Evolutionary conservation across 1,140 invertebrate genomes (phyloP), one percentile per base, ranked within the genome.

Genomic region (Caenorhabditis remanei): DNA sequence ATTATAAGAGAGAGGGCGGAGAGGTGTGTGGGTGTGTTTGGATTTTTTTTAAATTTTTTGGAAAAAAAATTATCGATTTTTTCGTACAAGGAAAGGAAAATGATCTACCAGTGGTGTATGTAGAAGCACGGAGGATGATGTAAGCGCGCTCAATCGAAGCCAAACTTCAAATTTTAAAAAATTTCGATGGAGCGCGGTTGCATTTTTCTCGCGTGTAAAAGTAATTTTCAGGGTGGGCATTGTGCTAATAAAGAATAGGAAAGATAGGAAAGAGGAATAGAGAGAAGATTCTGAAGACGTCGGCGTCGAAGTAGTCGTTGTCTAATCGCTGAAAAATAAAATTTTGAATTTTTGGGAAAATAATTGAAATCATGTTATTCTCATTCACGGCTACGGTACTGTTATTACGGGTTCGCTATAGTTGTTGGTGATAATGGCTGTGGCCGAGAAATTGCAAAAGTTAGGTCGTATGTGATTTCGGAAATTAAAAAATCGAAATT

Each of bases 281-380:
- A 11, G 40, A 48, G 46, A 79, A 24, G 19, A 79, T 8, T 46
- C 19, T 41, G 21, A 46, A 6, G 41, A 11, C 53, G 21, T 53
- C 11, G 40, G 2, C 4, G 11, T 11, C 11, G 43, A 13, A 11
- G 53, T 21, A 46, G 46, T 24, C 71, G 46, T 79, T 50, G 71
- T 79, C 46, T 79, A 79, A n/a, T 79, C 71, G n/a, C 71, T 79
- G 71, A 48, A 79, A 65, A 75, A 75, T 11, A 75, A 14, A 75
- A 11, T 46, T 50, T 71, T 43, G 1, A 19, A 32, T 32, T 46
- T 71, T 19, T 7, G 0, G 4, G 24, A 4, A 11, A 24, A 63
- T 7, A 32, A n/a, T 19, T 14, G 14, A 32, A 40, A 58, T 19
- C 16, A 0, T 63, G 24, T 32, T 63, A 21, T 32, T 24, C 4